Conservation (phyloP, 2,888 invertebrate species). For the Anticlea derivata region DNA sequence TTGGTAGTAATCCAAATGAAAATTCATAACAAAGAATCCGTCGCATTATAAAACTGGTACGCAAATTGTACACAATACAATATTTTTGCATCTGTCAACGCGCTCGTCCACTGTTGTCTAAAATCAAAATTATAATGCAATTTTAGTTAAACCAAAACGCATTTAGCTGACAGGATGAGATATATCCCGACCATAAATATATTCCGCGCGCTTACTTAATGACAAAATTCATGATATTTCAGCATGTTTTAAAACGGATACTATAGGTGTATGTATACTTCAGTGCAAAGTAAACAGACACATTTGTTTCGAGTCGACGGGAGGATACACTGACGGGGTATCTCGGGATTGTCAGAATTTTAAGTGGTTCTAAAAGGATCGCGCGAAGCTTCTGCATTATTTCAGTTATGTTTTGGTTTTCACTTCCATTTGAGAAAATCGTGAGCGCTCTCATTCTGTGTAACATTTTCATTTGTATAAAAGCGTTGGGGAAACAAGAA, state of each 20-base stretch:
- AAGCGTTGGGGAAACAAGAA: conserved; percentile 24
- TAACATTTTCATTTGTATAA: conserved; percentile 34
- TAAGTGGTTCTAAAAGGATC: conserved; percentile 54
- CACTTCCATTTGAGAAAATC: conserved; percentile 36
- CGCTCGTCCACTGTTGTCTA: conserved; percentile 55
- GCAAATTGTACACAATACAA: conserved; percentile 46
- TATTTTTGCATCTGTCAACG: conserved; percentile 71
- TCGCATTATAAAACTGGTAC: conserved; percentile 28
- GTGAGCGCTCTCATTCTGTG: conserved; percentile 28
- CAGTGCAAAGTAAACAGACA: conserved; percentile 40
- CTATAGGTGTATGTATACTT: conserved; percentile 13
- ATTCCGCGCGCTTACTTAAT: conserved; percentile 57
- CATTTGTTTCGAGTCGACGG: conserved; percentile 40
- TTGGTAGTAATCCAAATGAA: conserved; percentile 37
- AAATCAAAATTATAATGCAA: conserved; percentile 78
- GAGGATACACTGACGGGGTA: conserved; percentile 36
- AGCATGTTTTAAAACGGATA: conserved; percentile 37
- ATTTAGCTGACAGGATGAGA: conserved; percentile 75
- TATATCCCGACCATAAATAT: conserved; percentile 62
- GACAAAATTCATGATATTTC: conserved; percentile 53
- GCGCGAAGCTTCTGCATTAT: conserved; percentile 34
- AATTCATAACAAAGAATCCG: conserved; percentile 27
- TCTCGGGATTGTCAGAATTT: conserved; percentile 51
- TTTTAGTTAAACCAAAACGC: conserved; percentile 73
- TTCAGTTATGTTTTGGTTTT: conserved; percentile 37